Base-by-base conservation (phyloP, 1,140 invertebrate species). In the Lethrus apterus region DNA sequence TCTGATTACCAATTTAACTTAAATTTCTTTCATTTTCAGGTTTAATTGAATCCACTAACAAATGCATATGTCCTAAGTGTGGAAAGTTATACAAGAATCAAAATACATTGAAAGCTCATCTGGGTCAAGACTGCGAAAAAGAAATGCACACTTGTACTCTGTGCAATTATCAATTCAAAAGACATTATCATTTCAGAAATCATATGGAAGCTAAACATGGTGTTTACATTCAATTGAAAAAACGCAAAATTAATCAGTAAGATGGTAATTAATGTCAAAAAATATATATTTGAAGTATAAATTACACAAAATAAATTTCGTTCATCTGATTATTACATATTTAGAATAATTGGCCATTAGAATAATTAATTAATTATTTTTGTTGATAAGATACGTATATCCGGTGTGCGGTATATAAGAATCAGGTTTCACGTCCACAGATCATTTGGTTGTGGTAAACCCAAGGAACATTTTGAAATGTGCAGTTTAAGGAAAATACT, bases 371-470 rank as follows among this genome's bases (percentile, higher is more conserved):
- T 34, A 34, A 34, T 17, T 34, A 9, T 34, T 33, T 34, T 34
- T 18, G 41, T 18, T 11, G 30, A 43, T 19, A 45, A 35, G 8
- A 36, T 40, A 20, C 7, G 14, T 24, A 45, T 54, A 49, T 30
- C 46, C 41, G 2, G 34, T 43, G 20, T 55, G 53, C 24, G 33
- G 20, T 29, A 8, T 56, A 56, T 42, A 53, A 50, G 34, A 70
- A 72, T 50, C 68, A 69, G 68, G 3, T 68, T 71, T 46, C 61
- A 68, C 44, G 57, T 67, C 30, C 70, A 73, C 35, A 56, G 68
- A 4, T 67, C 66, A 0, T 70, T 70, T 30, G 70, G 72, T 48
- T 73, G 70, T 46, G 70, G 70, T 14, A 71, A 72, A 49, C 64
- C 69, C 38, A 68, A 68, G 2, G 66, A 68, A 63, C 70, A 70